A percentile compares a stretch with the other conserved stretches of the same genome.
Conservation (phyloP, 2,113 vertebrate species). For the Seriola dumerili region DNA sequence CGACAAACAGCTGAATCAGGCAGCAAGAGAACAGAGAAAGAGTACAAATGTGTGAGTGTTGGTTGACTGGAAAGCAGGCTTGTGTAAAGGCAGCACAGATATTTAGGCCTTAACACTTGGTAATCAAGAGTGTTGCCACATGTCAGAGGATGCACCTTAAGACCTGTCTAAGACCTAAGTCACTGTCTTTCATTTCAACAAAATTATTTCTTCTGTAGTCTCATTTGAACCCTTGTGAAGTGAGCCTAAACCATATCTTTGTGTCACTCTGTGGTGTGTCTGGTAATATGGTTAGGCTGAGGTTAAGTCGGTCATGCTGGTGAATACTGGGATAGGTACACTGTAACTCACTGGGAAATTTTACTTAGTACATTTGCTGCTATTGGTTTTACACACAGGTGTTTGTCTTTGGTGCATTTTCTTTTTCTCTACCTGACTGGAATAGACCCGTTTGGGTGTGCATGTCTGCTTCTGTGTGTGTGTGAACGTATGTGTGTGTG, state of each 20-base stretch:
- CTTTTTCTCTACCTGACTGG: constrained; percentile 59
- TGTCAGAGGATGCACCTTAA: constrained; percentile 64
- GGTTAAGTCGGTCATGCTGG: constrained; percentile 46
- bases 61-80: constrained; percentile 50
- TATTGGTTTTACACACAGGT: constrained; percentile 84
- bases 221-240: constrained; percentile 32
- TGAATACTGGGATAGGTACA: constrained; percentile 49
- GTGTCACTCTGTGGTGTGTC: constrained; percentile 46
- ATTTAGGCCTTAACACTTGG: constrained; percentile 32
- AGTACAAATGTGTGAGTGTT: constrained; percentile 35
- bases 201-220: constrained; percentile 19
- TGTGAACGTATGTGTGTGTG: constrained; percentile 17
- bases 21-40: constrained; percentile 36
- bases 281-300: constrained; percentile 51
- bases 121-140: constrained; percentile 42
- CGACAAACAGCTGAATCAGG: constrained; percentile 32
- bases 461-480: constrained; percentile 41
- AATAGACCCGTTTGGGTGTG: constrained; percentile 51
- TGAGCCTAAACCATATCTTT: constrained; percentile 35
- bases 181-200: constrained; percentile 66
- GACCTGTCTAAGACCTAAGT: constrained; percentile 61
- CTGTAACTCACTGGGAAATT: constrained; percentile 75
- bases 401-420: constrained; percentile 59
- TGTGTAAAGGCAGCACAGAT: constrained; percentile 37
- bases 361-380: constrained; percentile 85